These are phyloP conservation scores for Abrostola tripartita DNA, from an alignment of 2,888 invertebrate genomes.

Conservation along the genomic window DNA sequence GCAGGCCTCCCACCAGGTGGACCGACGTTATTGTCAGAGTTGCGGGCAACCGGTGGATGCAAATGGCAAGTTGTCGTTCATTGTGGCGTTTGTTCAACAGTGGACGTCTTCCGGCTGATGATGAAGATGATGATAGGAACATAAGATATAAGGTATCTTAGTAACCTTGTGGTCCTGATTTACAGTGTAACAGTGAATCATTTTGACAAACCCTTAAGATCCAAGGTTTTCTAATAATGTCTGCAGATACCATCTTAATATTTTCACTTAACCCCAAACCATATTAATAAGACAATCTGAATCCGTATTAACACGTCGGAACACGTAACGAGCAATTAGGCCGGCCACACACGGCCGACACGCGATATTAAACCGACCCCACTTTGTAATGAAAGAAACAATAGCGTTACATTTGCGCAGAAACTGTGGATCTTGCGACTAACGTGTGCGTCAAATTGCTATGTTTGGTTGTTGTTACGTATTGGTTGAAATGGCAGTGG, in stretches of 20 bases:
- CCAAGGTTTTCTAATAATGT: neutral
- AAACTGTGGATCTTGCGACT: constrained; percentile 68
- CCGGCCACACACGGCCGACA: constrained; percentile 53
- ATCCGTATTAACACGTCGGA: constrained; percentile 51
- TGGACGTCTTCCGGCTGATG: too few species aligned
- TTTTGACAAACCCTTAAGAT: too few species aligned
- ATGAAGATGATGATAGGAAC: too few species aligned
- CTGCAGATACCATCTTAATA: neutral
- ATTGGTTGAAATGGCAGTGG: too few species aligned
- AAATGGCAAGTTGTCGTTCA: too few species aligned
- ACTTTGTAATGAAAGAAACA: constrained; percentile 72
- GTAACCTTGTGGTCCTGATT: too few species aligned
- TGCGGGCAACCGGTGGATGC: too few species aligned
- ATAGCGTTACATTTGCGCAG: constrained; percentile 59
- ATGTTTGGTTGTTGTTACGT: constrained; percentile 57
- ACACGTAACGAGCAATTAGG: constrained; percentile 75
- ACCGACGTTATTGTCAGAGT: too few species aligned
- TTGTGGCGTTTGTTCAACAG: too few species aligned
- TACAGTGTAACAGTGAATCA: too few species aligned
- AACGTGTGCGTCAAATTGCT: constrained; percentile 74
- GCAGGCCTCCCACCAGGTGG: too few species aligned
- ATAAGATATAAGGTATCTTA: too few species aligned
- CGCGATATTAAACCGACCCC: constrained; percentile 62
- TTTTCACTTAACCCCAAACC: constrained; percentile 25
- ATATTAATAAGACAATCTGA: constrained; percentile 52